Conservation (phyloP, 1,140 invertebrate genomes). For the Bombus superbus region DNA sequence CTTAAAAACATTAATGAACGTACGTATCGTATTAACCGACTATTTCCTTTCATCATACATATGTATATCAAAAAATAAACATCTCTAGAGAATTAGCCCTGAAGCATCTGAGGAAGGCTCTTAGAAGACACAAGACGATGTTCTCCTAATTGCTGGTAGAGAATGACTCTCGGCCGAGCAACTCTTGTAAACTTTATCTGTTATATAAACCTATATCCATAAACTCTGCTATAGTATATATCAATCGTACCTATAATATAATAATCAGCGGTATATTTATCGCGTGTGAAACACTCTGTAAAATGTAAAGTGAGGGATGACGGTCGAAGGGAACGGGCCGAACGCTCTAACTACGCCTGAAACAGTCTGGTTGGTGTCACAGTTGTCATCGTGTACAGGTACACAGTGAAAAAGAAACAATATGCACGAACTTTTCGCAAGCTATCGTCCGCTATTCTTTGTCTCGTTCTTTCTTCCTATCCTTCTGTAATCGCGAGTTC, state of each 20-base stretch:
- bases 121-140: not conserved
- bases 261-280: not conserved
- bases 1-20: too few species aligned
- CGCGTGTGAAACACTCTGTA: constrained; percentile 16
- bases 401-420: not conserved
- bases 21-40: too few species aligned
- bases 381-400: not conserved
- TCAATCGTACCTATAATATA: too few species aligned
- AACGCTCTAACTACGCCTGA: constrained; percentile 5
- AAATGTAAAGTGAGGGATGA: too few species aligned
- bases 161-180: not conserved
- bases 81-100: not conserved
- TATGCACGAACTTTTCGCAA: constrained; percentile 30
- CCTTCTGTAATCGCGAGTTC: not conserved
- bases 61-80: too few species aligned
- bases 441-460: constrained; percentile 27
- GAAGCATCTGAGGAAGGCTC: not conserved
- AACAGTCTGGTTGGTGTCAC: constrained; percentile 3
- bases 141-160: not conserved
- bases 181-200: not conserved
- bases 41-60: too few species aligned
- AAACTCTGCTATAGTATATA: too few species aligned
- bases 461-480: not conserved
- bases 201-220: too few species aligned
- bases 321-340: constrained; percentile 7